Conservation (phyloP, 2,113 vertebrate genomes). For the Melanocharis versteri region DNA sequence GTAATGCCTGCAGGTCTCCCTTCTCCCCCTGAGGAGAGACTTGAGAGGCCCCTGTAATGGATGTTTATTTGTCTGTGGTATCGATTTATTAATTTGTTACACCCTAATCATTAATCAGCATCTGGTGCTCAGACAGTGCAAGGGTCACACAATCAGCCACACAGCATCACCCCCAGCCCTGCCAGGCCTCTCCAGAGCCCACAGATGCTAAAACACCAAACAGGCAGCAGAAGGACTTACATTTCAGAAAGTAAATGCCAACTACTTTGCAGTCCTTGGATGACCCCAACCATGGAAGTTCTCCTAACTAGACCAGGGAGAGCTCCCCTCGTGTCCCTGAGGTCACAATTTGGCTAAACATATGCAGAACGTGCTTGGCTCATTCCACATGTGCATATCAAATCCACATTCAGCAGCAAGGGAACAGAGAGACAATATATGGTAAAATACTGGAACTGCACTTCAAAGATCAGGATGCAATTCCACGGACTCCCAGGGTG, state of each 20-base stretch:
- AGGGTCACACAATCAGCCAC: background rate
- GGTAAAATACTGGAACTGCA: background rate
- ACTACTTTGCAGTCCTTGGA: background rate
- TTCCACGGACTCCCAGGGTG: background rate
- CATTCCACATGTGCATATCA: slow-evolving; percentile 8
- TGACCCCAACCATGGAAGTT: background rate
- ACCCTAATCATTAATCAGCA: background rate
- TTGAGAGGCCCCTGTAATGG: background rate
- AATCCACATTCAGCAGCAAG: background rate
- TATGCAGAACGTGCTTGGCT: slow-evolving; percentile 1
- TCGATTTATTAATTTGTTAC: background rate
- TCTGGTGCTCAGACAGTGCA: background rate
- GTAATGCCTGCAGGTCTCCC: background rate
- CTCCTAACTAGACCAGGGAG: background rate
- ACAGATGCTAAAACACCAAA: background rate
- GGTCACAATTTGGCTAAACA: slow-evolving; percentile 18
- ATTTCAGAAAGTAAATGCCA: background rate
- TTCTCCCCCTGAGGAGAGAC: background rate
- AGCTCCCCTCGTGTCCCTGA: background rate
- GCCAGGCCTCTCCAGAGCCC: background rate
- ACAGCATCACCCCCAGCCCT: background rate
- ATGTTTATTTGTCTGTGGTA: background rate
- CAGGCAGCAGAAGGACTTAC: background rate
- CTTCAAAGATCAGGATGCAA: slow-evolving; percentile 42
- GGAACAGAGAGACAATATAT: background rate